Evolutionary conservation across 2,113 vertebrate genomes (phyloP), one percentile per base, ranked within the genome.

Genomic region (Coptodon bakossiorum): DNA sequence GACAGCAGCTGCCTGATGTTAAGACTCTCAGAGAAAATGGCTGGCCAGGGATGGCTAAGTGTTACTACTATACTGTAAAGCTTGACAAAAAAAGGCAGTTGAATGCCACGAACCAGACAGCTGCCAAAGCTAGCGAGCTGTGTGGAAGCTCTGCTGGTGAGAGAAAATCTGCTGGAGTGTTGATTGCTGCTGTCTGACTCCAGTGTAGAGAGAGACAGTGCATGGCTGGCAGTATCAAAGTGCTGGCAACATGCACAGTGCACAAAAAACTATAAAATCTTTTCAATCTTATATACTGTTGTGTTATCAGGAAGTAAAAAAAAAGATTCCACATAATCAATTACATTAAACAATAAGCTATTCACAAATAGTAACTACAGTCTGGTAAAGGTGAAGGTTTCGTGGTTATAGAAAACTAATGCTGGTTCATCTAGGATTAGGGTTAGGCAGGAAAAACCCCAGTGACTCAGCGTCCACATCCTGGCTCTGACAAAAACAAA

Each of bases 1-100:
- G 78, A 38, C 88, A 45, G 82, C 90, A 82, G 88, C 90, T 89
- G 92, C 61, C 84, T 89, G 87, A 68, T 84, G 91, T 82, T 68
- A 59, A 78, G 83, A 90, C 71, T 84, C 86, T 81, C 78, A 53
- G 48, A 71, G 78, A 79, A 88, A 92, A 91, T 79, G 50, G 78
- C 71, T 83, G 89, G 84, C 73, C 57, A 31, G 82, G 89, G 71
- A 91, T 81, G 90, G 85, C 22, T 84, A 61, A 66, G 81, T 59
- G 80, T 53, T 83, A 17, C 57, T 9, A 52, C 31, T 68, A 22
- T 68, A 13, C 81, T 43, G 57, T 66, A 66, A 83, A 83, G 83
- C 87, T 52, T 78, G 22, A 78, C 84, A 56, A 19, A 79, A 80
- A 68, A 6, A 22, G 43, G 13, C 83, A 68, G 76, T 9, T 52